These are phyloP conservation scores for Neodontobutis hainanensis DNA, from an alignment of 2,113 vertebrate genomes.

Conservation along the genomic window DNA sequence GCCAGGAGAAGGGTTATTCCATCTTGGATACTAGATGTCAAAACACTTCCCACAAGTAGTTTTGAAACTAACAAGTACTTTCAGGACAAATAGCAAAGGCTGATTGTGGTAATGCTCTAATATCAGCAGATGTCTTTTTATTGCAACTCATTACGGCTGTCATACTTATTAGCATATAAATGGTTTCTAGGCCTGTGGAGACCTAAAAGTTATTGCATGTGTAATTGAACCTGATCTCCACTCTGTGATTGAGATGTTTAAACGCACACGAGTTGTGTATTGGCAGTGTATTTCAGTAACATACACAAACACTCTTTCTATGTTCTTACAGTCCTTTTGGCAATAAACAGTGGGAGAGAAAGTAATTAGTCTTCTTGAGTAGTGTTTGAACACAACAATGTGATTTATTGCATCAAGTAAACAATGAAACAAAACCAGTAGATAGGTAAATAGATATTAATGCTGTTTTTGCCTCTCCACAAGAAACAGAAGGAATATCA, in stretches of 20 bases:
- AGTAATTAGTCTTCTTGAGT: neutral
- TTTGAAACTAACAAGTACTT: conserved; percentile 57
- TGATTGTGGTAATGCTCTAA: conserved; percentile 59
- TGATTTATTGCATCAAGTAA: too few species aligned
- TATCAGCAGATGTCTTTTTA: conserved; percentile 75
- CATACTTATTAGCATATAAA: conserved; percentile 76
- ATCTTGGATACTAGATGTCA: conserved; percentile 32
- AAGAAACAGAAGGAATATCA: conserved; percentile 2
- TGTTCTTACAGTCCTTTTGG: neutral
- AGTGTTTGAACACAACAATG: neutral
- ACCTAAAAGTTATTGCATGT: conserved; percentile 70
- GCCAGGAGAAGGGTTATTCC: conserved; percentile 28
- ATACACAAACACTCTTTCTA: conserved; percentile 1
- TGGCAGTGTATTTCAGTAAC: neutral
- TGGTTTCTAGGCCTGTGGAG: conserved; percentile 66
- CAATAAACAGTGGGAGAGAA: neutral
- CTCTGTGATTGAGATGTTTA: conserved; percentile 66
- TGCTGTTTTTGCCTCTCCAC: neutral
- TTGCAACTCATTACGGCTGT: conserved; percentile 69
- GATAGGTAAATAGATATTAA: neutral
- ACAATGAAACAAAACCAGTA: neutral
- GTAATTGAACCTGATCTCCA: conserved; percentile 72
- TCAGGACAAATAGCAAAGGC: conserved; percentile 55
- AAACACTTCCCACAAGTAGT: conserved; percentile 55
- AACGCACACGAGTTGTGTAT: conserved; percentile 13